Base-by-base conservation (phyloP, 1,140 invertebrate species). In the Drosophila parabipectinata region DNA sequence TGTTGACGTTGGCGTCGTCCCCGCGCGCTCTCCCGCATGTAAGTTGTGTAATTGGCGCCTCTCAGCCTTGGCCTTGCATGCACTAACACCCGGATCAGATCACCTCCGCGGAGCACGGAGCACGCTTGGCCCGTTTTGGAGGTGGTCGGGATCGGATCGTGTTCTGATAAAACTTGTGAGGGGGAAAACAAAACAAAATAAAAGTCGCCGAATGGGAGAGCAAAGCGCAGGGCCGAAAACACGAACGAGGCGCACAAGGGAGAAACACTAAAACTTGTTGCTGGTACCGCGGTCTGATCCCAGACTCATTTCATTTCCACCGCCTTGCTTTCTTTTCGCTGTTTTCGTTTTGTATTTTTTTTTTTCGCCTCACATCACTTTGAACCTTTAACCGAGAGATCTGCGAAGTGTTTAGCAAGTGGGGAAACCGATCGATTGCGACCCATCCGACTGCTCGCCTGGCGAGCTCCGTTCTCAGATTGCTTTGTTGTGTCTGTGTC, bases 371-470 rank as follows among this genome's bases (percentile, higher is more conserved):
- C 39, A 63, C 76, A 58, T 75, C 67, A 77, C 68, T 75, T 78
- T 85, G 77, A 85, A 85, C 77, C 77, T 83, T 84, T 75, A 78
- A 81, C 74, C 77, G 81, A 80, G 69, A 80, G 76, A 73, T 73
- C 53, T 64, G 57, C 50, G 56, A 63, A 60, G 61, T 53, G 53
- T 52, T 34, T 26, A 72, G 51, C 55, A 58, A 72, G 24, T 45
- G 47, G 51, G 62, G 57, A 61, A 72, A 79, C 56, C 47, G 34
- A 67, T 45, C 48, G 59, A 68, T 64, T 37, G n/a, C 34, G 41
- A 10, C 10, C 34, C 41, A 44, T 18, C 41, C 41, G 41, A 44
- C 41, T 15, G 5, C 5, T n/a, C 41, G n/a, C 8, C 41, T 44
- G 41, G 7, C 41, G 41, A 37, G 34, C 34, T 57, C 26, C 60